Percentiles rank a stretch among this genome's conserved stretches.
phyloP scores from a whole-genome alignment of 2,888 invertebrate species.

The Ptychoptera contaminata region DNA sequence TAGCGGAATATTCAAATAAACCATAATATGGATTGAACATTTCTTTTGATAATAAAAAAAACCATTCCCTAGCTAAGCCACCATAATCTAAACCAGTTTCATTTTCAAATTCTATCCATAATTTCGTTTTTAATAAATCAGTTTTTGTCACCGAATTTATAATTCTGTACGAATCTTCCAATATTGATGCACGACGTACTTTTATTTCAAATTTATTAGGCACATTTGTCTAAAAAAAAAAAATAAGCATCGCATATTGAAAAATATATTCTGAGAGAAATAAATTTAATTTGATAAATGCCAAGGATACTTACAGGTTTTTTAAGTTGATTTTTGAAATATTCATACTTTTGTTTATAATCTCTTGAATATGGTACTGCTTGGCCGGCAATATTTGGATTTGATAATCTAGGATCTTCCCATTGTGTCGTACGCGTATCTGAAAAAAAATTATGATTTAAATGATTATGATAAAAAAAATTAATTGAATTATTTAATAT shows the following conservation, averaged over 20 bases:
- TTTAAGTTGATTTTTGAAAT: slow-evolving; percentile 88
- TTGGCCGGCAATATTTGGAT: slow-evolving; percentile 92
- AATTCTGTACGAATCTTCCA: slow-evolving; percentile 94
- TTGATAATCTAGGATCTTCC: slow-evolving; percentile 96
- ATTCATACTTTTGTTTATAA: slow-evolving; percentile 98
- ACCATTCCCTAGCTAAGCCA: slow-evolving; percentile 94
- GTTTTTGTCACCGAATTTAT: slow-evolving; percentile 82
- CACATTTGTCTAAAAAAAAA: slow-evolving; percentile 64
- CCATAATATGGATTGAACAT: slow-evolving; percentile 99
- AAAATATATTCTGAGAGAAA: too few relatives aligned
- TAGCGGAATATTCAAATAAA: slow-evolving; percentile 97
- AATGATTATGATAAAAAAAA: neutral
- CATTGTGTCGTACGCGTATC: slow-evolving; percentile 95
- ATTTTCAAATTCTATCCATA: slow-evolving; percentile 98
- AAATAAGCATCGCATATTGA: too few relatives aligned
- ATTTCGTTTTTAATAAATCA: slow-evolving; percentile 88
- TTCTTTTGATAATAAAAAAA: slow-evolving; percentile 94
- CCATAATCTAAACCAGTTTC: slow-evolving; percentile 94
- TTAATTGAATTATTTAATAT: slow-evolving; percentile 22
- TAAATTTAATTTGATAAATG: slow-evolving; percentile 1
- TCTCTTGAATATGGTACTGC: slow-evolving; percentile 97
- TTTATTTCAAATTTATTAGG: slow-evolving; percentile 98
- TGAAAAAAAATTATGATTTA: slow-evolving; percentile 25
- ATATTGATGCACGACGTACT: slow-evolving; percentile 73
- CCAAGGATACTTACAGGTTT: slow-evolving; percentile 59